phyloP scores from a whole-genome alignment of 1,140 invertebrate genomes.

The Acromyrmex charruanus region DNA sequence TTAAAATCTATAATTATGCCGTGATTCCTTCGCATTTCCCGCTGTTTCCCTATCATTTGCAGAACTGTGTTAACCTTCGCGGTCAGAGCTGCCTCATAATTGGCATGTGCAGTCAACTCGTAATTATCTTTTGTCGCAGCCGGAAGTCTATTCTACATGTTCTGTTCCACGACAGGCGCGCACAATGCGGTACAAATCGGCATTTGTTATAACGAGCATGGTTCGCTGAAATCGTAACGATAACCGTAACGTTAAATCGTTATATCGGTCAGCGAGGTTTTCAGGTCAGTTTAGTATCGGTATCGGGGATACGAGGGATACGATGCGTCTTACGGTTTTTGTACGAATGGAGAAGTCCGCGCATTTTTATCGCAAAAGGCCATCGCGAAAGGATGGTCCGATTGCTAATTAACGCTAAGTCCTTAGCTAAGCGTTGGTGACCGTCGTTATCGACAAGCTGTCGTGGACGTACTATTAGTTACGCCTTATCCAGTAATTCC shows the following conservation, averaged over 20 bases:
- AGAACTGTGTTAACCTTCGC: constrained; percentile 24
- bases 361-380: constrained; percentile 47
- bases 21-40: constrained; percentile 57
- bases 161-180: neutral
- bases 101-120: constrained; percentile 32
- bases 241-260: constrained; percentile 20
- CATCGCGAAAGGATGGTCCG: constrained; percentile 17
- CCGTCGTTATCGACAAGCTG: constrained; percentile 69
- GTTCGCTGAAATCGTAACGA: neutral
- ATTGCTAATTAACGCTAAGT: constrained; percentile 69
- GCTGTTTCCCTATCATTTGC: constrained; percentile 56
- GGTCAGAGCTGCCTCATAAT: constrained; percentile 40
- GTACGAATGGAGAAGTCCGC: neutral
- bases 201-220: neutral
- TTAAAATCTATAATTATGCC: constrained; percentile 61
- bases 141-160: constrained; percentile 17
- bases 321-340: constrained; percentile 33
- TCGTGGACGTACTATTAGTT: constrained; percentile 69
- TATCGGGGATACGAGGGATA: neutral
- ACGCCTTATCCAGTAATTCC: constrained; percentile 71
- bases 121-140: constrained; percentile 54
- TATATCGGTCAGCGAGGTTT: neutral
- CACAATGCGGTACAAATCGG: neutral
- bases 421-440: constrained; percentile 42
- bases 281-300: neutral